phyloP scores from a whole-genome alignment of 2,113 vertebrate species.

The Centropristis striata region DNA sequence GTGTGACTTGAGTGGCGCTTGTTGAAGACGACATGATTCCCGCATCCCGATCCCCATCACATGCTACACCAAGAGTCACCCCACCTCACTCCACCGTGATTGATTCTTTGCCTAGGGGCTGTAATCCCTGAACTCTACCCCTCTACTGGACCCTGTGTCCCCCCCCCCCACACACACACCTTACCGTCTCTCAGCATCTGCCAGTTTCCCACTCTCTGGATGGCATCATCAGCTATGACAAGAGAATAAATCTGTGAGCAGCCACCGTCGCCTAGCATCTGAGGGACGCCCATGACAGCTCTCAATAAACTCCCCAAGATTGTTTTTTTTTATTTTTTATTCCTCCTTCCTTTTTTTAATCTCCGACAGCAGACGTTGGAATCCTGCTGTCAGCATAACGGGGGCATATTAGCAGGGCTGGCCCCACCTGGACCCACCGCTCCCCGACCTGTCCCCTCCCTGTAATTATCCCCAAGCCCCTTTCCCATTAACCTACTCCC shows the following conservation, averaged over 20 bases:
- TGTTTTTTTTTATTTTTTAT: conserved; percentile 66
- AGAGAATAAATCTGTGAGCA: conserved; percentile 79
- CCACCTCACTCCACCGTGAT: conserved; percentile 67
- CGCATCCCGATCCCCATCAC: conserved; percentile 21
- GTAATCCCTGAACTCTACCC: conserved; percentile 80
- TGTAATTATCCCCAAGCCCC: conserved; percentile 88
- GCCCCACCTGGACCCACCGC: conserved; percentile 85
- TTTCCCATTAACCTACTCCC: conserved; percentile 89
- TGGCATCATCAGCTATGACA: conserved; percentile 81
- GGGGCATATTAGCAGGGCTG: conserved; percentile 86
- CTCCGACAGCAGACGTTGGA: conserved; percentile 82
- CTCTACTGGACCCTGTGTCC: conserved; percentile 56
- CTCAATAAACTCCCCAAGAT: conserved; percentile 82
- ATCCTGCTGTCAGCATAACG: conserved; percentile 89
- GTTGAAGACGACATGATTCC: conserved; percentile 56
- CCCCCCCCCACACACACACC: conserved; percentile 28
- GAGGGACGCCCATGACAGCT: conserved; percentile 73
- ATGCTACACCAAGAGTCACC: conserved; percentile 43
- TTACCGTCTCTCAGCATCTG: conserved; percentile 60
- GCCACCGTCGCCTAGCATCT: conserved; percentile 61
- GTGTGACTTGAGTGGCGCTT: conserved; percentile 61
- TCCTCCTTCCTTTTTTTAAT: conserved; percentile 78
- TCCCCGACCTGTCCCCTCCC: conserved; percentile 85
- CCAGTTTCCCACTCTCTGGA: conserved; percentile 59
- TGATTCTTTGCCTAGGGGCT: conserved; percentile 72